Conservation (phyloP, 2,888 invertebrate genomes). For the Syrphus vitripennis region DNA sequence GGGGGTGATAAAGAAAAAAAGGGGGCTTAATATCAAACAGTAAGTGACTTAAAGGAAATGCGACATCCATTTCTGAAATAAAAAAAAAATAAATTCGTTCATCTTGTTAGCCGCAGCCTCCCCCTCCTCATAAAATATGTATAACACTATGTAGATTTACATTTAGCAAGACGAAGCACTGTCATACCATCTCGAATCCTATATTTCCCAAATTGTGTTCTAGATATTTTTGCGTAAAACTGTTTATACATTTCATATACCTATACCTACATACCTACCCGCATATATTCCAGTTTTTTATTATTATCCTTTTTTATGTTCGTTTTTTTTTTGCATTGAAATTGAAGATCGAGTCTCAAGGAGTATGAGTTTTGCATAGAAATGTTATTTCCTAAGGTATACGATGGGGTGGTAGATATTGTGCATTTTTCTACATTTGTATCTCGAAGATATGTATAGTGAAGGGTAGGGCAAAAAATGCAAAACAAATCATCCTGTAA, state of each 20-base stretch:
- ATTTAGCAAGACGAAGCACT: neutral
- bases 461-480: neutral
- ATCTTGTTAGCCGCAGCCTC: constrained; percentile 51
- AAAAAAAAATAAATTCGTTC: constrained; percentile 57
- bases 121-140: neutral
- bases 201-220: constrained; percentile 51
- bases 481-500: constrained; percentile 39
- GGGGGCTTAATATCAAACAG: constrained; percentile 68
- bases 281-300: constrained; percentile 21
- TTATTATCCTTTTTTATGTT: constrained; percentile 71
- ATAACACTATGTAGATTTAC: neutral
- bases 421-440: neutral
- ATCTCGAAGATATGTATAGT: constrained; percentile 4
- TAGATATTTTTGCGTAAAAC: constrained; percentile 49
- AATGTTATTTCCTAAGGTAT: constrained; percentile 57
- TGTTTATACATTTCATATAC: neutral
- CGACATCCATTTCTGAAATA: constrained; percentile 68
- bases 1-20: constrained; percentile 60
- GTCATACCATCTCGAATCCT: constrained; percentile 34
- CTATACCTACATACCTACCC: neutral
- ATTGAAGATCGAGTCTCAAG: constrained; percentile 65
- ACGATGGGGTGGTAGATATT: neutral
- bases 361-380: constrained; percentile 4
- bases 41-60: constrained; percentile 70
- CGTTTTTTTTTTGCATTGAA: constrained; percentile 69